A percentile compares a stretch with the other conserved stretches of the same genome.
Conservation (phyloP, 2,888 invertebrate species). For the Nephrotoma guestfalica region DNA sequence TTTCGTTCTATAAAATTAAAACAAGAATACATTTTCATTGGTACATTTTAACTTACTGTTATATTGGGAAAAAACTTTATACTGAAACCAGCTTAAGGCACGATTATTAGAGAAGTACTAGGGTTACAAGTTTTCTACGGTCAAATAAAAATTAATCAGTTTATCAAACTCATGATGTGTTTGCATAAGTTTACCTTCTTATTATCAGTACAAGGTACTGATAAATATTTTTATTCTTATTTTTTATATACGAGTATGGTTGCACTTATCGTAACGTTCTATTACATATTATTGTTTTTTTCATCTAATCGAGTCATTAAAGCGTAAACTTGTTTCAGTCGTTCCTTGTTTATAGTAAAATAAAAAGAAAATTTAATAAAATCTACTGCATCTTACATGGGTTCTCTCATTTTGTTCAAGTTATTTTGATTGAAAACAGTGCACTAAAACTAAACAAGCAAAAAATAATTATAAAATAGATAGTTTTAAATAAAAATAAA, state of each 20-base stretch:
- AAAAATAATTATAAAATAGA: neutral
- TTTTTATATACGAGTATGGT: neutral
- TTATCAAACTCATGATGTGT: neutral
- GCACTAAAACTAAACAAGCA: neutral
- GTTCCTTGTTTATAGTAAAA: neutral
- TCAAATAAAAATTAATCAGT: too few species aligned
- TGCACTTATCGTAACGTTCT: neutral
- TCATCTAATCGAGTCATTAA: neutral
- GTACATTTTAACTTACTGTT: neutral
- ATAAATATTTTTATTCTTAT: neutral
- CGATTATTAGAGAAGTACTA: too few species aligned
- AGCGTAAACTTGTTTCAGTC: conserved; percentile 2
- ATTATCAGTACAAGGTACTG: neutral
- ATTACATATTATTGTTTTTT: neutral
- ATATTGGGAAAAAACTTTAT: neutral
- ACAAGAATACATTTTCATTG: neutral
- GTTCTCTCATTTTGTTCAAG: neutral
- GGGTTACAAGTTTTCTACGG: too few species aligned
- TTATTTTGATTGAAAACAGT: neutral
- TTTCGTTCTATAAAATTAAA: neutral
- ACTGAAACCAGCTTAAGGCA: too few species aligned
- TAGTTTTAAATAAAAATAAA: neutral
- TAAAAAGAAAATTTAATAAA: neutral
- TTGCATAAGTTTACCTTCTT: neutral
- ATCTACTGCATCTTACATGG: neutral